Base-by-base conservation (phyloP, 2,113 vertebrate species). In the Sapayoa aenigma region DNA sequence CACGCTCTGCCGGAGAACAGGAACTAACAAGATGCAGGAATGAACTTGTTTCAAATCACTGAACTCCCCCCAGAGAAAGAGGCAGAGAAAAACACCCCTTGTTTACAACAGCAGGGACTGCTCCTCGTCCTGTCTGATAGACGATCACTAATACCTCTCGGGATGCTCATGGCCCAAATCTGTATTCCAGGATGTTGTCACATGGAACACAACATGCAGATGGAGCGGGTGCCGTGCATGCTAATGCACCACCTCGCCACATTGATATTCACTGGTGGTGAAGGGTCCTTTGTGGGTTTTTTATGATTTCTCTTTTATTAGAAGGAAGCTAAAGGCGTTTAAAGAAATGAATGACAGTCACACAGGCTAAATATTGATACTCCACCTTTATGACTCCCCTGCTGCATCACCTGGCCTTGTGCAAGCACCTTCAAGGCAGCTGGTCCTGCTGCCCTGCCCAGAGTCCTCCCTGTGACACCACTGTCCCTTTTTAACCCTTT, bases 131-230 rank as follows among this genome's bases (percentile, higher is more conserved):
- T 96, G 95, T 81, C 87, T 92, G 90, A 72, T 83, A 80, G 95
- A 33, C 9, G 28, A 18, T 22, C 7, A 4, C 90, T 86, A 33
- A 69, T 95, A 55, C 93, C 94, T 87, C 90, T 93, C 5, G 80
- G 94, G 95, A 88, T 92, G 31, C 18, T 68, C 6, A 3, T 4
- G 5, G 77, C 91, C 84, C 49, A 39, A 81, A 94, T 97, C 96
- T 97, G 96, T 93, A 96, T 96, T 94, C 95, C 4, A 28, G 92
- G 96, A 85, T 93, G 90, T 87, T 97, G 96, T 93, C 91, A 59
- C 88, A 53, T 24, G 5, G 15, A 84, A 46, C 46, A 30, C 87
- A 87, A 91, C 94, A 91, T 66, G 85, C 94, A 92, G 90, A 81
- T 93, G 93, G 94, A 96, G 85, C 11, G 3, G 92, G 89, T 0